Conservation (phyloP, 2,888 invertebrate genomes). For the Clanis bilineata region DNA sequence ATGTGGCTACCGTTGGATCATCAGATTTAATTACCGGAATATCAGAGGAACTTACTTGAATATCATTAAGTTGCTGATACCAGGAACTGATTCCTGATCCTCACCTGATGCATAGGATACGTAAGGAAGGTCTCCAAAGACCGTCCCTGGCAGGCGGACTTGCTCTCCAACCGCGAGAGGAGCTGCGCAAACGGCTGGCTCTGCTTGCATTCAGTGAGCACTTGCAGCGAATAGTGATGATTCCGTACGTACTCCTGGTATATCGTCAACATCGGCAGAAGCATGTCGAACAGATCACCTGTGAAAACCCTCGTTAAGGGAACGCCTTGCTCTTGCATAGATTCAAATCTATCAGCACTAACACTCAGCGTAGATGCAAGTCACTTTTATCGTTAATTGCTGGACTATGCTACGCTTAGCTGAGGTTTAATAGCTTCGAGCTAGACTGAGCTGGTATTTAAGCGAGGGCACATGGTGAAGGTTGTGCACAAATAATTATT, state of each 20-base stretch:
- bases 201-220: constrained; percentile 95
- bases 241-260: constrained; percentile 97
- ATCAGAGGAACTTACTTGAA: too few species aligned
- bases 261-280: constrained; percentile 96
- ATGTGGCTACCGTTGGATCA: too few species aligned
- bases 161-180: constrained; percentile 91
- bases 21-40: too few species aligned
- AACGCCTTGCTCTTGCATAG: background rate
- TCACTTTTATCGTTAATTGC: background rate
- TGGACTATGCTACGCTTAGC: background rate
- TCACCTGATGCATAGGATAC: constrained; percentile 94
- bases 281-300: constrained; percentile 97
- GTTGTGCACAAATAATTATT: too few species aligned
- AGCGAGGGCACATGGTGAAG: too few species aligned
- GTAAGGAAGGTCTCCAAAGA: constrained; percentile 94
- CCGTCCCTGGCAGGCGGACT: constrained; percentile 91
- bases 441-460: too few species aligned
- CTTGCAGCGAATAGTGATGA: constrained; percentile 96
- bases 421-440: too few species aligned
- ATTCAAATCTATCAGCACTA: background rate
- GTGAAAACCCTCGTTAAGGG: constrained; percentile 31
- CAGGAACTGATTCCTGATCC: too few species aligned
- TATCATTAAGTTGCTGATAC: too few species aligned
- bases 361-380: background rate
- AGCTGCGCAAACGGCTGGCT: constrained; percentile 89